Conservation (phyloP, 2,797 vertebrate genomes). For the Pseudochaenichthys georgianus region DNA sequence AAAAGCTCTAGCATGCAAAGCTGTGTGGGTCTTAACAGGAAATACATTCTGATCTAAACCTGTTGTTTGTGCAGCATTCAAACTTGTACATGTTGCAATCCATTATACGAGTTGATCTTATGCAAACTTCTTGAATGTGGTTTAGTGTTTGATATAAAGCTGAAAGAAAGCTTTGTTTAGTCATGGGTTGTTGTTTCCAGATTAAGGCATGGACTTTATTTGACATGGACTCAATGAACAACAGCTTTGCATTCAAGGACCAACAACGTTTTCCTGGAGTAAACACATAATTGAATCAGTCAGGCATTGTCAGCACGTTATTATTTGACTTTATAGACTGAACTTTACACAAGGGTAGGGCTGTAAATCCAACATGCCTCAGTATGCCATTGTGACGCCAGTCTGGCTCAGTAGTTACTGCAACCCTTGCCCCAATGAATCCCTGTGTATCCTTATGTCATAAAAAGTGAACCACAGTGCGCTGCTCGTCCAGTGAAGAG, state of each 20-base stretch:
- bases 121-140: constrained; percentile 32
- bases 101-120: constrained; percentile 8
- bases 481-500: constrained; percentile 38
- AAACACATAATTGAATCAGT: constrained; percentile 49
- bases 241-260: constrained; percentile 50
- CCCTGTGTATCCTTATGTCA: constrained; percentile 39
- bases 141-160: constrained; percentile 31
- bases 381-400: constrained; percentile 32
- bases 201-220: constrained; percentile 55
- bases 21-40: constrained; percentile 19
- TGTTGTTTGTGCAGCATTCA: constrained; percentile 29
- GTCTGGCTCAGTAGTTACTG: constrained; percentile 34
- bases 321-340: constrained; percentile 36
- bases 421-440: constrained; percentile 25
- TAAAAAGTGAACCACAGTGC: constrained; percentile 44
- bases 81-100: constrained; percentile 24
- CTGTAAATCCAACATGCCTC: constrained; percentile 31
- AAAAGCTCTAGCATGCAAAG: constrained; percentile 26
- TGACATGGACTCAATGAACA: constrained; percentile 62
- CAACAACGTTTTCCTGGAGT: constrained; percentile 23
- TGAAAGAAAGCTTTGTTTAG: constrained; percentile 55
- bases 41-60: constrained; percentile 22
- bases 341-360: constrained; percentile 19
- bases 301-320: constrained; percentile 1
- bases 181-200: constrained; percentile 36